These are phyloP conservation scores for Tachysurus vachellii DNA, from an alignment of 2,113 vertebrate genomes.

Conservation along the genomic window DNA sequence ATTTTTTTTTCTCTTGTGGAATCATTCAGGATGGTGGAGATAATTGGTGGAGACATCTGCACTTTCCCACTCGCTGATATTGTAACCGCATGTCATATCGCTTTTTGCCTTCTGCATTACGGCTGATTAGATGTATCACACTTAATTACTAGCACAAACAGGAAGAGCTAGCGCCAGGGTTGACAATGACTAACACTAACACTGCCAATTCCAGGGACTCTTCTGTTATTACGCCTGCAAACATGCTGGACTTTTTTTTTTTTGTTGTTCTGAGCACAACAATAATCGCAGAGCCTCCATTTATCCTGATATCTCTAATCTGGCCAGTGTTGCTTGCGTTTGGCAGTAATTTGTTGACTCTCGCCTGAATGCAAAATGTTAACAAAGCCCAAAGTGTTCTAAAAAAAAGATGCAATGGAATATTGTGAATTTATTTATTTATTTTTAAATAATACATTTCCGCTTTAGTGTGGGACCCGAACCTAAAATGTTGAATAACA, in stretches of 20 bases:
- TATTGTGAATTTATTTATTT: neutral
- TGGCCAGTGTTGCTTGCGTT: neutral
- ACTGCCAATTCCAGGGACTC: conserved; percentile 31
- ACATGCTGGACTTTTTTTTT: conserved; percentile 14
- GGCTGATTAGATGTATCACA: conserved; percentile 57
- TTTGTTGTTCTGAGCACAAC: neutral
- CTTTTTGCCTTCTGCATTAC: conserved; percentile 48
- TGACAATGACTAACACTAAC: conserved; percentile 37
- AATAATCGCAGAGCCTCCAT: conserved; percentile 6
- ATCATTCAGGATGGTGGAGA: conserved; percentile 24
- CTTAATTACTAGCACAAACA: conserved; percentile 51
- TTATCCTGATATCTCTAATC: neutral
- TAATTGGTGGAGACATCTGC: conserved; percentile 44
- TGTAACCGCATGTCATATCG: conserved; percentile 47
- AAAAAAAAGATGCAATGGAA: neutral
- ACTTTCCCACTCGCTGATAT: conserved; percentile 43
- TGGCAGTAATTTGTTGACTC: neutral
- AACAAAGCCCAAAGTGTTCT: neutral
- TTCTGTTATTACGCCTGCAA: conserved; percentile 30
- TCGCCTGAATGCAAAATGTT: neutral
- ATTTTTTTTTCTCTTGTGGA: conserved; percentile 2
- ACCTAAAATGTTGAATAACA: neutral
- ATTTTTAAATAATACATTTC: neutral
- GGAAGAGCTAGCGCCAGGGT: conserved; percentile 15
- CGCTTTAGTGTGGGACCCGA: neutral